Conservation (phyloP, 2,113 vertebrate species). For the Zonotrichia leucophrys region DNA sequence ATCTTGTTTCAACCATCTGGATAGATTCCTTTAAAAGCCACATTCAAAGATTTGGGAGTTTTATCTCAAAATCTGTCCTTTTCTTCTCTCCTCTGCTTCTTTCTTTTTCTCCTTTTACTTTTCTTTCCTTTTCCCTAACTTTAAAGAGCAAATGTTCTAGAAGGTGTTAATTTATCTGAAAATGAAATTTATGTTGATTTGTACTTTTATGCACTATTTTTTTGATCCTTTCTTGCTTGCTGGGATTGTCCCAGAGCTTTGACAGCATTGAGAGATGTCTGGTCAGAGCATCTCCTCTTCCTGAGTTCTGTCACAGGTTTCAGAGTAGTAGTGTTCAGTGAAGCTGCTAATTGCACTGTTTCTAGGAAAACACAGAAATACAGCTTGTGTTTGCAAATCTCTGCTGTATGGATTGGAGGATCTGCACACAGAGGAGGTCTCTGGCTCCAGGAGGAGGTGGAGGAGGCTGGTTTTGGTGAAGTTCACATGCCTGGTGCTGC, state of each 20-base stretch:
- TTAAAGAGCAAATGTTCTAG: background rate
- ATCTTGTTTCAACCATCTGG: constrained; percentile 7
- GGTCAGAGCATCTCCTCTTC: background rate
- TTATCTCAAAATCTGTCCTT: background rate
- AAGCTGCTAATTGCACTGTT: background rate
- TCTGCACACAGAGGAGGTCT: background rate
- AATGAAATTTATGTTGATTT: background rate
- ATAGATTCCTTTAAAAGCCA: background rate
- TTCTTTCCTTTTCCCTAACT: background rate
- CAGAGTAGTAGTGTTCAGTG: background rate
- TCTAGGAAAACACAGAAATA: background rate
- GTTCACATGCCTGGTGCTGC: accelerated
- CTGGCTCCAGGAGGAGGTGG: background rate
- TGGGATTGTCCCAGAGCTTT: background rate
- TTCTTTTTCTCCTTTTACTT: background rate
- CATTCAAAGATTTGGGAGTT: background rate
- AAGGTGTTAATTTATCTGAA: background rate
- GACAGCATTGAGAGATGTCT: background rate
- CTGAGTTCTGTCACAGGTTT: background rate
- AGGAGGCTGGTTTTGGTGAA: background rate
- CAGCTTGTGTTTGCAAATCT: background rate
- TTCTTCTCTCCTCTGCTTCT: background rate
- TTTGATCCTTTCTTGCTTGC: background rate
- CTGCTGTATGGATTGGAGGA: background rate
- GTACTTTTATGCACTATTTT: background rate